These are phyloP conservation scores for Pseudorasbora parva DNA, from an alignment of 2,113 vertebrate species.

Conservation along the genomic window DNA sequence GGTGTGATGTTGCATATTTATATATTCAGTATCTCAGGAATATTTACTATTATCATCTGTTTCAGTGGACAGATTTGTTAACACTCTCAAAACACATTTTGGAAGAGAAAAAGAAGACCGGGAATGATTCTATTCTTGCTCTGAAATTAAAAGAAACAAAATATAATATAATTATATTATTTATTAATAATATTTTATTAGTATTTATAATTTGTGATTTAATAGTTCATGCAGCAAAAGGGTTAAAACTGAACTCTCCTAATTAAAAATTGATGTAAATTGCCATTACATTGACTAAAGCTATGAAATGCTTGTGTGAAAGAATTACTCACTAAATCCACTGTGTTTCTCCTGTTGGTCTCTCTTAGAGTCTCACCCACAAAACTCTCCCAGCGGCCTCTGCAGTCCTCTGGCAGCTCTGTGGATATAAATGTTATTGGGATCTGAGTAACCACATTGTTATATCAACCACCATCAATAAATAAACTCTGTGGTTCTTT, in stretches of 20 bases:
- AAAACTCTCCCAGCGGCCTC: slow-evolving; percentile 95
- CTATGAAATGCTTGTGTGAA: background rate
- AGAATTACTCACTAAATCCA: slow-evolving; percentile 87
- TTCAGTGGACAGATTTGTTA: too few relatives aligned
- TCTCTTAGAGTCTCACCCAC: slow-evolving; percentile 92
- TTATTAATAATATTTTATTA: too few relatives aligned
- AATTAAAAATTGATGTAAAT: too few relatives aligned
- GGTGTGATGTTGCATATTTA: background rate
- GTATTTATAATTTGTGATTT: too few relatives aligned
- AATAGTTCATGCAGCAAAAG: too few relatives aligned
- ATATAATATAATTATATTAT: too few relatives aligned
- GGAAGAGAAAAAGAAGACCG: background rate
- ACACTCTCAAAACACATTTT: background rate
- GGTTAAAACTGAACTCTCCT: too few relatives aligned
- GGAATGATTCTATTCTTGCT: too few relatives aligned
- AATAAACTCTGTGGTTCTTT: background rate
- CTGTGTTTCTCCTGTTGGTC: slow-evolving; percentile 91
- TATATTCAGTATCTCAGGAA: background rate
- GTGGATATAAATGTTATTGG: slow-evolving; percentile 37
- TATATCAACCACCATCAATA: background rate
- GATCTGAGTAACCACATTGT: background rate
- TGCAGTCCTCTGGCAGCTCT: slow-evolving; percentile 94
- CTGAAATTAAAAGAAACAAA: too few relatives aligned
- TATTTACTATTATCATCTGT: background rate
- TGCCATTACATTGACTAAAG: background rate